Evolutionary conservation across 2,797 vertebrate genomes (phyloP).

Genomic region (Semaprochilodus insignis): DNA sequence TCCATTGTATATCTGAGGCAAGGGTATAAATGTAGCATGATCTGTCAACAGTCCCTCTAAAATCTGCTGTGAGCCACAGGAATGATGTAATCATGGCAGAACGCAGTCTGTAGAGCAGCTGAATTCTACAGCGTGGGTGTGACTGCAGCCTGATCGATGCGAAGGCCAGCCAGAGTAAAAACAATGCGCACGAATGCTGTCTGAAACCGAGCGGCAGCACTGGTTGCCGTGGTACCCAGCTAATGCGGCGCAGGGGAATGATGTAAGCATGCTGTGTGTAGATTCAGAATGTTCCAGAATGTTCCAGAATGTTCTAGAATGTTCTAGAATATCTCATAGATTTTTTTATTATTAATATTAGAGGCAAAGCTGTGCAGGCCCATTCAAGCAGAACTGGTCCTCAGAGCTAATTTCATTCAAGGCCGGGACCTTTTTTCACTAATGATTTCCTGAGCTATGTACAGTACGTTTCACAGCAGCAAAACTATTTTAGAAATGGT

Average conservation of each 20-base stretch:
- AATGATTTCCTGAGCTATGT: constrained; percentile 22
- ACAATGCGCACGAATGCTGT: constrained; percentile 71
- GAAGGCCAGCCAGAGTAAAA: constrained; percentile 17
- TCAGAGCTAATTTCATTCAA: constrained; percentile 26
- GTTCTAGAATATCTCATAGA: constrained; percentile 50
- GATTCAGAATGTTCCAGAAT: constrained; percentile 64
- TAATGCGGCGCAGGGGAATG: constrained; percentile 88
- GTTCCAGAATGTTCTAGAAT: constrained; percentile 61
- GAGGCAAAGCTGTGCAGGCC: constrained; percentile 38
- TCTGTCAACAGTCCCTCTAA: neutral
- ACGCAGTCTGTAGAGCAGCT: constrained; percentile 12
- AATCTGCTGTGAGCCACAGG: neutral
- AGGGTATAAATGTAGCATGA: neutral
- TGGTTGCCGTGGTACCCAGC: constrained; percentile 88
- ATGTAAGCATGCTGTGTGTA: constrained; percentile 92
- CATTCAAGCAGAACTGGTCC: constrained; percentile 25
- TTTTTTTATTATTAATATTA: constrained; percentile 26
- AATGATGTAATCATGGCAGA: neutral
- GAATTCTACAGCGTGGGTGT: constrained; percentile 3
- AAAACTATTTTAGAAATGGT: constrained; percentile 17
- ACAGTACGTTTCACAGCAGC: constrained; percentile 7
- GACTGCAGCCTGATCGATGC: constrained; percentile 15
- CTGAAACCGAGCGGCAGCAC: constrained; percentile 84
- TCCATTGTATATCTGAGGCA: neutral
- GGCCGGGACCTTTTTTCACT: constrained; percentile 10